phyloP scores from a whole-genome alignment of 2,888 invertebrate species.

The Eucera pruinosa region DNA sequence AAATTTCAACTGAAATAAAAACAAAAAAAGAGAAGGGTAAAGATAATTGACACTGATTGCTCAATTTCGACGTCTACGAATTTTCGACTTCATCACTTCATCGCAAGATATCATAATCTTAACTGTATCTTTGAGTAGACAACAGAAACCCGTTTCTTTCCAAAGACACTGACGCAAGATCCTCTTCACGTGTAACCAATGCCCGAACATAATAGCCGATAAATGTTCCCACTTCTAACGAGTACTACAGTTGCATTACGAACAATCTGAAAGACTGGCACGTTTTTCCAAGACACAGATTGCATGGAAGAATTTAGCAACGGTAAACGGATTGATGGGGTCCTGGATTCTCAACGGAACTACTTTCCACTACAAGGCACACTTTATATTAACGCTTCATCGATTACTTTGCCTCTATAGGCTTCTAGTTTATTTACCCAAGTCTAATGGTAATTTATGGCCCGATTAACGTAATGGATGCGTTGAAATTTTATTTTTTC shows the following conservation, averaged over 20 bases:
- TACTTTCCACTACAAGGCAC: conserved; percentile 30
- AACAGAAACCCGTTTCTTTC: conserved; percentile 6
- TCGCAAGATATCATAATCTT: not conserved
- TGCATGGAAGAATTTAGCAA: conserved; percentile 25
- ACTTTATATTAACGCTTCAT: conserved; percentile 16
- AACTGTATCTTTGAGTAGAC: conserved; percentile 10
- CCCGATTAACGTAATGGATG: not conserved
- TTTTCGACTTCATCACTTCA: conserved; percentile 13
- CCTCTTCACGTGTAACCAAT: not conserved
- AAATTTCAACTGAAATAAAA: too few species aligned
- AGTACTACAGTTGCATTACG: not conserved
- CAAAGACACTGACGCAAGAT: not conserved
- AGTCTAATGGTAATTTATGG: not conserved
- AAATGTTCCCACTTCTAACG: conserved; percentile 7
- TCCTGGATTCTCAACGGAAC: conserved; percentile 13
- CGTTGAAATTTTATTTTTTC: not conserved
- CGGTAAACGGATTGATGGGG: conserved; percentile 24
- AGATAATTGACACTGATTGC: too few species aligned
- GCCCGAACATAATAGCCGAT: conserved; percentile 3
- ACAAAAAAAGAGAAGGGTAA: too few species aligned
- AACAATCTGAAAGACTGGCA: conserved; percentile 9
- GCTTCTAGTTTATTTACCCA: not conserved
- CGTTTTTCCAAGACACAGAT: conserved; percentile 16
- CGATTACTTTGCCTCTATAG: not conserved
- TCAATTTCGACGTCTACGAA: conserved; percentile 26